Percentiles rank a stretch among this genome's conserved stretches.
Conservation (phyloP, 2,113 vertebrate genomes). For the Malurus alboscapulatus region DNA sequence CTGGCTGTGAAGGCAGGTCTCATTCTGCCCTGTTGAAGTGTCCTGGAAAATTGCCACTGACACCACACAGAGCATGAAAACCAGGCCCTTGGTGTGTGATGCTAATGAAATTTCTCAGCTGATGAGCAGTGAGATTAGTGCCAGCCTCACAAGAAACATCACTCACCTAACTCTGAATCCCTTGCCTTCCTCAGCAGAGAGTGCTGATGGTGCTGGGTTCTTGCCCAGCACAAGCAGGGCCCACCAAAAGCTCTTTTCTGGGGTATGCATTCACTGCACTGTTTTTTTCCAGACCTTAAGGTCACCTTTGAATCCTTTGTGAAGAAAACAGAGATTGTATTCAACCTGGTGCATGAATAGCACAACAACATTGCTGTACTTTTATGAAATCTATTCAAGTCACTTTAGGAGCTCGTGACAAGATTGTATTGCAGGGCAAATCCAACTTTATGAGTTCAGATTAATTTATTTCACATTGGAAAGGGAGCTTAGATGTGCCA, state of each 20-base stretch:
- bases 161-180: neutral
- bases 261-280: neutral
- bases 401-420: neutral
- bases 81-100: neutral
- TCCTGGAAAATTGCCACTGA: slow-evolving; percentile 16
- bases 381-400: neutral
- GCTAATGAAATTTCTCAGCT: slow-evolving; percentile 45
- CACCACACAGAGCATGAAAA: neutral
- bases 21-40: neutral
- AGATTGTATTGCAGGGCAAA: slow-evolving; percentile 11
- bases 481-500: neutral
- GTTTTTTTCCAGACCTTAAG: neutral
- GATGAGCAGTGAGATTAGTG: slow-evolving; percentile 5
- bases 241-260: neutral
- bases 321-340: neutral
- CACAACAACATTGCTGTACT: neutral
- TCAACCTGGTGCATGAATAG: neutral
- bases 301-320: neutral
- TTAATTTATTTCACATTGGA: neutral
- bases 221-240: neutral
- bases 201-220: neutral
- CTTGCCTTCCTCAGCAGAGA: neutral
- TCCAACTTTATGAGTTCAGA: neutral
- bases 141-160: neutral
- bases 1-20: neutral